Conservation (phyloP, 2,113 vertebrate genomes). For the Ailurus styani region DNA sequence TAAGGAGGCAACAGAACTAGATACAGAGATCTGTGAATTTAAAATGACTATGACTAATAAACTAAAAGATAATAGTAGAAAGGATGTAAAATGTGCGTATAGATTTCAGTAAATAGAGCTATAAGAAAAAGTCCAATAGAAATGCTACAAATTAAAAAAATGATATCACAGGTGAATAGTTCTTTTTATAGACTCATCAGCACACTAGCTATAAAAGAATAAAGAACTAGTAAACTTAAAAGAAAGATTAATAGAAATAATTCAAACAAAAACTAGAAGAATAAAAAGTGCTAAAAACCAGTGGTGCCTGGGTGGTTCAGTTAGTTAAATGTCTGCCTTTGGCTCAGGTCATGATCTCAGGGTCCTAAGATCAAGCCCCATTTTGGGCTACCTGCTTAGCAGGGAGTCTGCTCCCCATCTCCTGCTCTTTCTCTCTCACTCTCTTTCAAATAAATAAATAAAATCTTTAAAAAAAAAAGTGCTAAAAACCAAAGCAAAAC, state of each 20-base stretch:
- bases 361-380: no score
- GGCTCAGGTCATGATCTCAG: no score
- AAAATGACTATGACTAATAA: not conserved
- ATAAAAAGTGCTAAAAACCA: not conserved
- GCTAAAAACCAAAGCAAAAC: not conserved
- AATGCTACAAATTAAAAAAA: not conserved
- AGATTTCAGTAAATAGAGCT: not conserved
- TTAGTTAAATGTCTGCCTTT: no score
- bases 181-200: not conserved
- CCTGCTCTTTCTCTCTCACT: no score
- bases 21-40: not conserved
- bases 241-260: not conserved
- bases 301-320: no score
- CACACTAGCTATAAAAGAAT: not conserved
- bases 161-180: not conserved
- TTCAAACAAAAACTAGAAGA: not conserved
- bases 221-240: not conserved
- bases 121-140: not conserved
- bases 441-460: no score
- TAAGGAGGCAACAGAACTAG: not conserved
- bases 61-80: not conserved
- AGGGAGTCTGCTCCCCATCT: no score
- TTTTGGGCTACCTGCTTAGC: no score
- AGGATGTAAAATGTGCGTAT: not conserved
- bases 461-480: not conserved